Conservation (phyloP, 2,888 invertebrate species). For the Meteorus cinctellus region DNA sequence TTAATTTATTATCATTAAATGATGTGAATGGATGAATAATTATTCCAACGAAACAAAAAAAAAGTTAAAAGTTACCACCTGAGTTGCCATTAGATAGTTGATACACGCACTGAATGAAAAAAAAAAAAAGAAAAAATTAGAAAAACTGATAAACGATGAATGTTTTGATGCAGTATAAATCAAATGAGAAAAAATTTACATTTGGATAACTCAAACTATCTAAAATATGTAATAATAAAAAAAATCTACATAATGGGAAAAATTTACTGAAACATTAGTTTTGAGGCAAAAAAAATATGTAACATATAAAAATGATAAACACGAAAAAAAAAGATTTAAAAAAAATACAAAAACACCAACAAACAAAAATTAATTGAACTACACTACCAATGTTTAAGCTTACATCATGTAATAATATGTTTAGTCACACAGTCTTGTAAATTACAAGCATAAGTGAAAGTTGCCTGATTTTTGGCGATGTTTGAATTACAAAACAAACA, state of each 20-base stretch:
- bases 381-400: constrained; percentile 67
- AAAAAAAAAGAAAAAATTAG: constrained; percentile 4
- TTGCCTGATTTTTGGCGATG: constrained; percentile 25
- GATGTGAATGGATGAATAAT: constrained; percentile 17
- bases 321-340: background rate
- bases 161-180: constrained; percentile 12
- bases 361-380: constrained; percentile 61
- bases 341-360: constrained; percentile 1
- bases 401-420: constrained; percentile 65
- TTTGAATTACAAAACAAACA: constrained; percentile 9
- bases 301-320: constrained; percentile 4
- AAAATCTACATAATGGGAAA: constrained; percentile 8
- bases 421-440: constrained; percentile 25
- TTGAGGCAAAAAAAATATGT: constrained; percentile 19
- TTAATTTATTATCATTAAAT: constrained; percentile 46
- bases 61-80: constrained; percentile 15
- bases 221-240: constrained; percentile 13
- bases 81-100: constrained; percentile 17
- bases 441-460: constrained; percentile 23
- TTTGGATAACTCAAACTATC: background rate
- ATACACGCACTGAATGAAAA: background rate
- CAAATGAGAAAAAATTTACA: constrained; percentile 21
- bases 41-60: constrained; percentile 31
- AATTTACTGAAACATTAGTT: constrained; percentile 16
- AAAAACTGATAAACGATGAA: background rate